phyloP scores from a whole-genome alignment of 2,797 vertebrate species.

The Todus mexicanus region DNA sequence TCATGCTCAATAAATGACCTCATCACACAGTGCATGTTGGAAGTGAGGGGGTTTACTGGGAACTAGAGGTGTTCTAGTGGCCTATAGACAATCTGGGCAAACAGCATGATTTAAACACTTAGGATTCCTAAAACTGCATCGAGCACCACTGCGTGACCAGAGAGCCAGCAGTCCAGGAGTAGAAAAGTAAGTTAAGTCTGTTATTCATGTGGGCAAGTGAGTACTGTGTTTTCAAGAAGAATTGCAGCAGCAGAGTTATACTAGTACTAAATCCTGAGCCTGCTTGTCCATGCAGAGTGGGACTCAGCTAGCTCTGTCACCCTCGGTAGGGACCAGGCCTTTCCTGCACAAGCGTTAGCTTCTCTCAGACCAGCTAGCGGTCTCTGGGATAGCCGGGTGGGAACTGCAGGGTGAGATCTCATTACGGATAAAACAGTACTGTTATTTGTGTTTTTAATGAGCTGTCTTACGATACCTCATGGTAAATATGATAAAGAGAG shows the following conservation, averaged over 20 bases:
- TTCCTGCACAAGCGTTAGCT: neutral
- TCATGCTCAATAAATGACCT: neutral
- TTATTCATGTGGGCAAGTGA: neutral
- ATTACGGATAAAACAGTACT: neutral
- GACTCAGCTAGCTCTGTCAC: neutral
- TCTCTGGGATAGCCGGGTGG: neutral
- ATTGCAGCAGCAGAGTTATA: neutral
- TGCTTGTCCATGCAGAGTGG: accelerated
- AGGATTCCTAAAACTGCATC: neutral
- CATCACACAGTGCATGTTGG: neutral
- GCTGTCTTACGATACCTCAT: neutral
- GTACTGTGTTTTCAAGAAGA: neutral
- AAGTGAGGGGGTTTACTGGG: neutral
- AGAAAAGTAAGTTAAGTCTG: neutral
- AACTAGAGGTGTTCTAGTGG: neutral
- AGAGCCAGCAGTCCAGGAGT: neutral
- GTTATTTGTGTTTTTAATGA: neutral
- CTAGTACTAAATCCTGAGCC: neutral
- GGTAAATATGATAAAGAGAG: neutral
- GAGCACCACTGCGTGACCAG: neutral
- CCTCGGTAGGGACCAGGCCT: neutral
- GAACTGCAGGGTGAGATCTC: neutral
- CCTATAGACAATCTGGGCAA: neutral
- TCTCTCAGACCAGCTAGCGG: neutral
- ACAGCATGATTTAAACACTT: neutral